Conservation (phyloP, 2,113 vertebrate species). For the Tragelaphus imberbis region DNA sequence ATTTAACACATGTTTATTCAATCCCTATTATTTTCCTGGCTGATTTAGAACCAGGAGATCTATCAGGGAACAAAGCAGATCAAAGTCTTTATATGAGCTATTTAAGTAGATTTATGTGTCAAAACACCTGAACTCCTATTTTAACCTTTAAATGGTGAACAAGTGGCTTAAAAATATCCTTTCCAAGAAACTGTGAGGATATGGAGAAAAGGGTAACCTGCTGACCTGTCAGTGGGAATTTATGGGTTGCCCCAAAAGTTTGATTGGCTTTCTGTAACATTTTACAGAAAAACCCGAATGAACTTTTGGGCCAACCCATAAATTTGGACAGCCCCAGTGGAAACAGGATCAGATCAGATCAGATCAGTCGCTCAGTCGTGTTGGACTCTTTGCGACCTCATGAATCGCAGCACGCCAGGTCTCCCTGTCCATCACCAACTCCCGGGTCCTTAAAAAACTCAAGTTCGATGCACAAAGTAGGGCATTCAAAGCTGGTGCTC, state of each 20-base stretch:
- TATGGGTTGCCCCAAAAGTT: background rate
- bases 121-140: background rate
- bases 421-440: no score
- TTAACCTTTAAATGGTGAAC: background rate
- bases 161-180: background rate
- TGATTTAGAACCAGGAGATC: background rate
- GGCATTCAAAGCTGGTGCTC: rapidly evolving
- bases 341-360: background rate
- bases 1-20: background rate
- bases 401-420: no score
- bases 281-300: rapidly evolving
- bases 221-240: background rate
- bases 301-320: background rate
- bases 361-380: no score
- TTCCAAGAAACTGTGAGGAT: background rate
- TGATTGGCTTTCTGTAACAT: background rate
- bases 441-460: background rate
- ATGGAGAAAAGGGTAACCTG: background rate
- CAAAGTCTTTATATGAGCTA: background rate
- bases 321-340: background rate
- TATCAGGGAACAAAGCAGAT: background rate
- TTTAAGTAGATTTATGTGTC: background rate
- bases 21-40: background rate
- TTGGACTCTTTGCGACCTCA: no score
- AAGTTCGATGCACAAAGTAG: background rate